A percentile compares a stretch with the other conserved stretches of the same genome.
Evolutionary conservation across 2,113 vertebrate species (phyloP).

Genomic region (Cryptotis parvus): DNA sequence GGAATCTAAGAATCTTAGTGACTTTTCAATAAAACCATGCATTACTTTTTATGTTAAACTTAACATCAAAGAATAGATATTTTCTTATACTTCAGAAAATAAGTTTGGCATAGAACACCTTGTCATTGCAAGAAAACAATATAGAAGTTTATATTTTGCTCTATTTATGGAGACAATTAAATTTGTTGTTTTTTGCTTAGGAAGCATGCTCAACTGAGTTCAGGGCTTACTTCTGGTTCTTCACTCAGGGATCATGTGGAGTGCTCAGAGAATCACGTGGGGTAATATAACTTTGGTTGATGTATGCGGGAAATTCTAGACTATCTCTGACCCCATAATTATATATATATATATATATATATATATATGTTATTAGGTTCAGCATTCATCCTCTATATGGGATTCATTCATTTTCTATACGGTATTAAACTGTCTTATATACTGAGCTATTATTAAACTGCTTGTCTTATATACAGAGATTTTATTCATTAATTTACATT

Average conservation of each 20-base stretch:
- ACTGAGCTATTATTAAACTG: background rate
- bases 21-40: background rate
- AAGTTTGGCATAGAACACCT: background rate
- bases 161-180: background rate
- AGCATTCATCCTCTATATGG: background rate
- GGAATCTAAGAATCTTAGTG: background rate
- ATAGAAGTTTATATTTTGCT: background rate
- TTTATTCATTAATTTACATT: background rate
- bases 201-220: no score
- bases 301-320: no score
- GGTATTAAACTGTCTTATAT: background rate
- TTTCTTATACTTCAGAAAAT: constrained; percentile 6
- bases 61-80: constrained; percentile 5
- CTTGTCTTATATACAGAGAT: background rate
- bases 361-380: background rate
- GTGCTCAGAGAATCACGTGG: no score
- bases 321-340: background rate
- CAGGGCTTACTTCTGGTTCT: no score
- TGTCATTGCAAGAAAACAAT: background rate
- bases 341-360: constrained; percentile 13
- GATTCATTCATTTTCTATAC: background rate
- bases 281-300: no score
- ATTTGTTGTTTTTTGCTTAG: background rate
- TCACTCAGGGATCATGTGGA: no score
- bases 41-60: background rate